Conservation (phyloP, 1,140 invertebrate genomes). For the Pseudomyrmex concolor region DNA sequence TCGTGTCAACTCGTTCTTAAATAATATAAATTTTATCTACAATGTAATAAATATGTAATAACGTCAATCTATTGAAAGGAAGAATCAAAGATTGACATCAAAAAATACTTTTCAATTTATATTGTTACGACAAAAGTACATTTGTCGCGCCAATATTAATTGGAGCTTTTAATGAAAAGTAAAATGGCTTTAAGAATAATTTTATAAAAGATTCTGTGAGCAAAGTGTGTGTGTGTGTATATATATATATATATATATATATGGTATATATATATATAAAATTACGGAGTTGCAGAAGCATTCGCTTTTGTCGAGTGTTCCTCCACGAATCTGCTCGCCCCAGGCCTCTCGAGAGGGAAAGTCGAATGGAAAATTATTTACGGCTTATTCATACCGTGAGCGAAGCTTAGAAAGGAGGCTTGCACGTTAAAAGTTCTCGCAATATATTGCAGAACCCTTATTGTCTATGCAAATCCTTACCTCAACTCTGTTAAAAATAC, state of each 20-base stretch:
- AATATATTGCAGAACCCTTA: slow-evolving; percentile 76
- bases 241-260: neutral
- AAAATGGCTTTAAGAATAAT: slow-evolving; percentile 43
- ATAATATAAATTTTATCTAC: neutral
- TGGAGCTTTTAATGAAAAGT: slow-evolving; percentile 49
- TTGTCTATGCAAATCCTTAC: slow-evolving; percentile 81
- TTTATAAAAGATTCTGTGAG: neutral
- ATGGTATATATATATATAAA: neutral
- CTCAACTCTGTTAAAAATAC: slow-evolving; percentile 79
- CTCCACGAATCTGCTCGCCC: slow-evolving; percentile 29
- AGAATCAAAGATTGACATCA: neutral
- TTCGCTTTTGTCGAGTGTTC: slow-evolving; percentile 38
- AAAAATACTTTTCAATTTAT: neutral
- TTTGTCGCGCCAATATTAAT: slow-evolving; percentile 13
- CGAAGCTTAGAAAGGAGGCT: slow-evolving; percentile 45
- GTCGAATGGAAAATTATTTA: slow-evolving; percentile 78
- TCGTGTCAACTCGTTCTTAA: neutral
- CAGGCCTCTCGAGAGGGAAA: slow-evolving; percentile 63
- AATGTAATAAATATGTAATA: neutral
- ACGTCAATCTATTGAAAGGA: neutral
- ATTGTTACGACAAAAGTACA: neutral
- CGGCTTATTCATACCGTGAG: slow-evolving; percentile 74
- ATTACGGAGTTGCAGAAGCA: slow-evolving; percentile 3
- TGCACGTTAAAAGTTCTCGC: slow-evolving; percentile 77
- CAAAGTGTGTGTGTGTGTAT: too few species aligned